These are phyloP conservation scores for Rousettus leschenaultii DNA, from an alignment of 2,113 vertebrate genomes.

Conservation along the genomic window DNA sequence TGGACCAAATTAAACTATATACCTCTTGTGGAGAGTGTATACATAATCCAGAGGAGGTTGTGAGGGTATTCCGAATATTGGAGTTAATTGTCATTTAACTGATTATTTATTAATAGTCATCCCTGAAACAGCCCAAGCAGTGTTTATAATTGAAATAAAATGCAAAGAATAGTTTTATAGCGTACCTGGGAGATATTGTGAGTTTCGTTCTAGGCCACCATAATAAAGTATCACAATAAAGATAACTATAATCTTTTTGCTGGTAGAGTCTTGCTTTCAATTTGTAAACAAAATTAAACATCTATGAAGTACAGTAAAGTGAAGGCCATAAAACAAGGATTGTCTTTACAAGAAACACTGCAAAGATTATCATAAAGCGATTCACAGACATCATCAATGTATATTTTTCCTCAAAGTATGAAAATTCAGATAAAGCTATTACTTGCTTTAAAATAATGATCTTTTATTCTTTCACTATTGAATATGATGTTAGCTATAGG, in stretches of 20 bases:
- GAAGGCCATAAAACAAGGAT: no score
- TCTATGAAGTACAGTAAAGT: neutral
- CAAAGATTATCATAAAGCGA: neutral
- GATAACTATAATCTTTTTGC: neutral
- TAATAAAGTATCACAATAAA: neutral
- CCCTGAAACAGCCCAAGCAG: neutral
- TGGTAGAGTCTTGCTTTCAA: neutral
- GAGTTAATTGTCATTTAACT: neutral
- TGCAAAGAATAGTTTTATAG: neutral
- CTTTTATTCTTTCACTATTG: neutral
- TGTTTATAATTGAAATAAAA: neutral
- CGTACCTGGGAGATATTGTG: neutral
- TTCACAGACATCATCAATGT: neutral
- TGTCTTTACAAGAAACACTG: neutral
- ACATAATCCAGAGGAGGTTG: neutral
- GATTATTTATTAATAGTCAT: neutral
- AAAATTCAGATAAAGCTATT: neutral
- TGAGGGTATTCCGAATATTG: neutral
- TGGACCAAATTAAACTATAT: neutral
- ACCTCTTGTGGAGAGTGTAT: neutral
- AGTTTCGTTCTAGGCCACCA: neutral
- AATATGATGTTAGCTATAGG: neutral
- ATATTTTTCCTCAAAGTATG: neutral
- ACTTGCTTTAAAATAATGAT: neutral
- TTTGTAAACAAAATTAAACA: neutral